Conservation (phyloP, 2,113 vertebrate genomes). For the Peromyscus maniculatus region DNA sequence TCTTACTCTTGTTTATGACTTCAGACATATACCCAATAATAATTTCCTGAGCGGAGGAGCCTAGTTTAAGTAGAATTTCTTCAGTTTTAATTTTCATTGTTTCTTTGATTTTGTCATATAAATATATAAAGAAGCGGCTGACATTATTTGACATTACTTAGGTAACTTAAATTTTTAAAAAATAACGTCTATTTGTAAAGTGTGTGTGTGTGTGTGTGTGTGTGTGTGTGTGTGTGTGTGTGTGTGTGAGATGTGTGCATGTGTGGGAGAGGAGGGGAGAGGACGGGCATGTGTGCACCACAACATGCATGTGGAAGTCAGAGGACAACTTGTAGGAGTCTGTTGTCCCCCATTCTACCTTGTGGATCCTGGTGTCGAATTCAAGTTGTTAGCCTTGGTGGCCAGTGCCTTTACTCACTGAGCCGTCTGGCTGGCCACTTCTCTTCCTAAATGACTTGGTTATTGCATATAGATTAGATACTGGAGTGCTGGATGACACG, state of each 20-base stretch:
- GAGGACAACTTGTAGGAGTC: not conserved
- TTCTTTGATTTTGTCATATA: conserved; percentile 41
- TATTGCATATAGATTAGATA: not conserved
- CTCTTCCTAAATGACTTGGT: conserved; percentile 3
- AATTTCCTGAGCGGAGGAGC: conserved; percentile 38
- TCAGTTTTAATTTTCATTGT: conserved; percentile 33
- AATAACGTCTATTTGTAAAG: not conserved
- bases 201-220: not conserved
- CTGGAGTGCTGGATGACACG: not conserved
- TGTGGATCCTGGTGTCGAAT: not conserved
- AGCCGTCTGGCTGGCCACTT: not conserved
- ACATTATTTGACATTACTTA: not conserved
- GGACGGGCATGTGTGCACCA: not conserved
- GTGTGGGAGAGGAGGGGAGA: not conserved
- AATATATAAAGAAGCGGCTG: not conserved
- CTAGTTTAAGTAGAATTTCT: not conserved
- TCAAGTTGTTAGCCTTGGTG: not conserved
- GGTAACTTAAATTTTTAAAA: not conserved
- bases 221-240: no score
- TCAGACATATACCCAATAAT: not conserved
- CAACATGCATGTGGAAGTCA: not conserved
- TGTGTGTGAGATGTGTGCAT: not conserved
- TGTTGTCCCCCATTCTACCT: not conserved
- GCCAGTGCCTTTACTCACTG: not conserved
- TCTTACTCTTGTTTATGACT: not conserved